Evolutionary conservation across 2,888 invertebrate species (phyloP).

Genomic region (Brachyopa scutellaris): DNA sequence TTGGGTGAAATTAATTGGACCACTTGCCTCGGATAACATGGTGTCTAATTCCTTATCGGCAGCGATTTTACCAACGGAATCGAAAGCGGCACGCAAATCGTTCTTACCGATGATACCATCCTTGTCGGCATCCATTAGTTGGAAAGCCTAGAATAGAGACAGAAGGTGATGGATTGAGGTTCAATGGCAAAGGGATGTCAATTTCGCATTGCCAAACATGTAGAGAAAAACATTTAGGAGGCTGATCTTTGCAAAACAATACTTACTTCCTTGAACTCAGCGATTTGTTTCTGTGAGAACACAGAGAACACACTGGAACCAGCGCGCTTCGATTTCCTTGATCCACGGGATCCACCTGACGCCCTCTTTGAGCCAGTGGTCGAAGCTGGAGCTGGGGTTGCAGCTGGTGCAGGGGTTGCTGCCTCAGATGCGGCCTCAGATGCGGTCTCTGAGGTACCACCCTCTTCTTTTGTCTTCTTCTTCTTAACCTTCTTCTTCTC

Average conservation of each 20-base stretch:
- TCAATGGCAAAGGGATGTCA: too few species aligned
- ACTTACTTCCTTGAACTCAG: slow-evolving; percentile 96
- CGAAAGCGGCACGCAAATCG: slow-evolving; percentile 95
- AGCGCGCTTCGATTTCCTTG: slow-evolving; percentile 89
- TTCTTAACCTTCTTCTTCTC: slow-evolving; percentile 96
- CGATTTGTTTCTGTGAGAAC: slow-evolving; percentile 97
- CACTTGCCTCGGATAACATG: slow-evolving; percentile 93
- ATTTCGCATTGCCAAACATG: too few species aligned
- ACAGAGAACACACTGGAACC: slow-evolving; percentile 98
- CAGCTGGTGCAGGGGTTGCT: slow-evolving; percentile 87
- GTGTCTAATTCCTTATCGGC: slow-evolving; percentile 95
- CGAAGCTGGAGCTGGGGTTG: slow-evolving; percentile 87
- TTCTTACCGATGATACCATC: slow-evolving; percentile 95
- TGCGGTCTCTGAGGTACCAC: slow-evolving; percentile 83
- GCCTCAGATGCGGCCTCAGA: slow-evolving; percentile 85
- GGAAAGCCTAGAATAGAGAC: slow-evolving; percentile 88
- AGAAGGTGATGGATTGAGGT: background rate
- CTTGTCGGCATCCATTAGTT: slow-evolving; percentile 97
- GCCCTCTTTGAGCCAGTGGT: slow-evolving; percentile 91
- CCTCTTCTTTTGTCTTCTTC: slow-evolving; percentile 91
- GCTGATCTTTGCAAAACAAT: slow-evolving; percentile 2
- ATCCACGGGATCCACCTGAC: slow-evolving; percentile 86
- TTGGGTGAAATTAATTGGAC: slow-evolving; percentile 97
- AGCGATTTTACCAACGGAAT: slow-evolving; percentile 94
- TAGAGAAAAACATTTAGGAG: too few species aligned